A percentile compares a stretch with the other conserved stretches of the same genome.
Evolutionary conservation across 2,888 invertebrate species (phyloP).

Genomic region (Leptopilina syphax): DNA sequence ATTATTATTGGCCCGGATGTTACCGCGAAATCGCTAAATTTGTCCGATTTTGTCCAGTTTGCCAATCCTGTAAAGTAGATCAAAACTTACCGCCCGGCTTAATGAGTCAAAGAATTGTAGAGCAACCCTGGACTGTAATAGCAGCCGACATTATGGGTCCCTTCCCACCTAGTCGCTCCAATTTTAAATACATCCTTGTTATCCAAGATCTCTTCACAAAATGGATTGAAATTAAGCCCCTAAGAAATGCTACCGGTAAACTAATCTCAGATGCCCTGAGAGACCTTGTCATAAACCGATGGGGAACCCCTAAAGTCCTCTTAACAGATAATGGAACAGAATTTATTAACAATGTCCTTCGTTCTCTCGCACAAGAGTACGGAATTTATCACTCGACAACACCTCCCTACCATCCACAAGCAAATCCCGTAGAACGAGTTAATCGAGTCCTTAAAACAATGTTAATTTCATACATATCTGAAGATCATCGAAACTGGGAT

Average conservation of each 20-base stretch:
- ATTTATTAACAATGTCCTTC: constrained; percentile 43
- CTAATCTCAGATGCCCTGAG: constrained; percentile 49
- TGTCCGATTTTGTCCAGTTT: no score
- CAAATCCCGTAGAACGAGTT: constrained; percentile 17
- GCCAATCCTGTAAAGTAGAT: no score
- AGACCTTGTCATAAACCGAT: constrained; percentile 49
- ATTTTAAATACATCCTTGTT: constrained; percentile 53
- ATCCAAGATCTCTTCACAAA: constrained; percentile 57
- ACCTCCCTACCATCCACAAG: constrained; percentile 37
- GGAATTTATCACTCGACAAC: background rate
- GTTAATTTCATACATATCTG: no score
- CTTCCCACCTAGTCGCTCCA: constrained; percentile 46
- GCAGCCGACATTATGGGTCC: constrained; percentile 47
- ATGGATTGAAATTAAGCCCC: constrained; percentile 51
- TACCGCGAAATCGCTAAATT: no score
- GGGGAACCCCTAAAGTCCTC: constrained; percentile 53
- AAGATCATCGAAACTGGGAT: constrained; percentile 10
- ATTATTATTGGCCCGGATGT: no score
- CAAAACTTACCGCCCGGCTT: background rate
- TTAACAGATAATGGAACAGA: constrained; percentile 60
- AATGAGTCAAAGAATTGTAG: constrained; percentile 10
- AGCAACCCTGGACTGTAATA: constrained; percentile 50
- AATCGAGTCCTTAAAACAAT: no score
- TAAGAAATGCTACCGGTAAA: constrained; percentile 52
- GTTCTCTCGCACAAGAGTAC: background rate